Conservation (phyloP, 2,888 invertebrate species). For the Rhingia rostrata region DNA sequence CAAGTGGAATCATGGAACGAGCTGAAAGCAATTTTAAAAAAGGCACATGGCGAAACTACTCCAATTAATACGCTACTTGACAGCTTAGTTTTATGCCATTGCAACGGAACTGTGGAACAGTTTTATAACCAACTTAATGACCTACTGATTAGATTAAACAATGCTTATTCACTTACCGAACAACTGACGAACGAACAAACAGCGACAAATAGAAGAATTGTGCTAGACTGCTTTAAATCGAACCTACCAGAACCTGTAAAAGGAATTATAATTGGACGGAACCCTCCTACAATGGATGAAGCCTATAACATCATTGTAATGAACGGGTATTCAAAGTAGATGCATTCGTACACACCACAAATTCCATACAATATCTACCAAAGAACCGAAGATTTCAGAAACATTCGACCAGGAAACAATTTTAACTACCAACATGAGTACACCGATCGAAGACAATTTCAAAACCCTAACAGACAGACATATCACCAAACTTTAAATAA, state of each 20-base stretch:
- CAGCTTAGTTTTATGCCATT: constrained; percentile 5
- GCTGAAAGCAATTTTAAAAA: not conserved
- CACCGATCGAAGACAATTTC: not conserved
- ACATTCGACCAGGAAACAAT: not conserved
- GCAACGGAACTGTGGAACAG: constrained; percentile 3
- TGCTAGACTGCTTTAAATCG: constrained; percentile 14
- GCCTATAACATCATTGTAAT: constrained; percentile 3
- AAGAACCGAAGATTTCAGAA: not conserved
- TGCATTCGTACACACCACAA: not conserved
- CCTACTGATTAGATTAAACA: constrained; percentile 26
- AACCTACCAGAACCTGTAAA: constrained; percentile 33
- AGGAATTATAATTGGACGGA: constrained; percentile 15
- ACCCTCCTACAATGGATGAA: constrained; percentile 8
- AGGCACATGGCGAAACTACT: not conserved
- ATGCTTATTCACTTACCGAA: constrained; percentile 10
- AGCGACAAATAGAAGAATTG: constrained; percentile 6
- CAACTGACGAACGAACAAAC: not conserved
- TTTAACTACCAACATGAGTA: not conserved
- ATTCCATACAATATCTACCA: constrained; percentile 2
- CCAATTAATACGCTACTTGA: constrained; percentile 15
- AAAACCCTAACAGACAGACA: constrained; percentile 4
- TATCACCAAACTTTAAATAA: constrained; percentile 1
- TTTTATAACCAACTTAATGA: constrained; percentile 23
- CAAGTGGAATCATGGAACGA: not conserved
- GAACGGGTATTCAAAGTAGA: constrained; percentile 8